Evolutionary conservation across 2,797 vertebrate species (phyloP), one percentile per base, ranked within the genome.

Genomic region (Sebastes minor): DNA sequence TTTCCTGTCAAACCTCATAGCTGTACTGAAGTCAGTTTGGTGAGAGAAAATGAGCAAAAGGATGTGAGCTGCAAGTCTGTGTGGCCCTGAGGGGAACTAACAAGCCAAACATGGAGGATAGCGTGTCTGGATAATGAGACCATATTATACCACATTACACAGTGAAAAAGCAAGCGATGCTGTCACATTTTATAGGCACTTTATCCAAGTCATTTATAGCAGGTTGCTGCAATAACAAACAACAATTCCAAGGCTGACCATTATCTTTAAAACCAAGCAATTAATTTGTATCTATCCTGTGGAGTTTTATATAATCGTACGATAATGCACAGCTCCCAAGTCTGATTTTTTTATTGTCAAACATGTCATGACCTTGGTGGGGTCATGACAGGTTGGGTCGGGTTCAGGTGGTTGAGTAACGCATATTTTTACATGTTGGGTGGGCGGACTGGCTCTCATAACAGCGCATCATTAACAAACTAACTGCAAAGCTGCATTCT

Each of bases 1-100:
- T 80, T 81, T 77, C 57, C 66, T 74, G 74, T 90, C 81, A 80
- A 65, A 83, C 65, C 71, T 86, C 57, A 52, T n/a, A 73, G 82
- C 81, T 67, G 42, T 30, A 67, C 30, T 64, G 18, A 72, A 84
- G 71, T 81, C 81, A 65, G 42, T 71, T 71, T 81, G 74, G 71
- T 84, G 78, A 79, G 73, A 80, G 70, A 68, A 88, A 80, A 81
- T 75, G 33, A 87, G 74, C 42, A 11, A 87, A 78, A 68, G 25
- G 25, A 16, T 0, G 4, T 1, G 27, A 3, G 38, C 32, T 79
- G n/a, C 62, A 71, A 74, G 64, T 73, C 46, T 49, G 65, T 66
- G 23, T 55, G 28, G 68, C 80, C 84, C 63, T 14, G 60, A 16
- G 74, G 88, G 42, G 77, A 81, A 64, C 13, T 65, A 76, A 28